These are phyloP conservation scores for Dysmachus trigonus DNA, from an alignment of 2,888 invertebrate genomes.

Conservation along the genomic window DNA sequence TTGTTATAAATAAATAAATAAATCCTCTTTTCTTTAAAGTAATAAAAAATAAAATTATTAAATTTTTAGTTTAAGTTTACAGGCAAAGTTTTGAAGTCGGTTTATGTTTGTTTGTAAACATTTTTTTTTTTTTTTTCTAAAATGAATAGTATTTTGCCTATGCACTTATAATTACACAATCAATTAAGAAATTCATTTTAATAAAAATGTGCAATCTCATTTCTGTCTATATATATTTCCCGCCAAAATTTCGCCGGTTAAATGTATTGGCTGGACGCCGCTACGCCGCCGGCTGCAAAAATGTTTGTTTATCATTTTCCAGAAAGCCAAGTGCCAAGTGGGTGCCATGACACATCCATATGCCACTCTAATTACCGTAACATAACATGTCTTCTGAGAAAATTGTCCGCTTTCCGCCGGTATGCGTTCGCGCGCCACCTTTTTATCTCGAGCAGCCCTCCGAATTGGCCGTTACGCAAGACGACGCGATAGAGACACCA, in stretches of 20 bases:
- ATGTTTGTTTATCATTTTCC: neutral
- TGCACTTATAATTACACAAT: no score
- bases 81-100: no score
- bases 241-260: neutral
- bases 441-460: neutral
- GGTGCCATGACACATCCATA: neutral
- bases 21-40: no score
- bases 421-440: neutral
- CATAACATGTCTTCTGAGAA: neutral
- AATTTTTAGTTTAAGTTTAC: no score
- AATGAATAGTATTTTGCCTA: no score
- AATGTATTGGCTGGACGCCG: neutral
- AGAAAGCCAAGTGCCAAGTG: neutral
- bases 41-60: no score
- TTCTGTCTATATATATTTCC: neutral
- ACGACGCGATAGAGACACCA: neutral
- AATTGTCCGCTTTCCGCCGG: neutral
- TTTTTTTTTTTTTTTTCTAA: neutral
- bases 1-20: no score
- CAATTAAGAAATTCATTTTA: no score
- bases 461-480: neutral
- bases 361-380: neutral
- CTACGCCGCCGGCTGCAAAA: neutral
- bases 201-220: neutral
- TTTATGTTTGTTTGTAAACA: no score